phyloP scores from a whole-genome alignment of 1,140 invertebrate species.

The Propsilocerus akamusi region DNA sequence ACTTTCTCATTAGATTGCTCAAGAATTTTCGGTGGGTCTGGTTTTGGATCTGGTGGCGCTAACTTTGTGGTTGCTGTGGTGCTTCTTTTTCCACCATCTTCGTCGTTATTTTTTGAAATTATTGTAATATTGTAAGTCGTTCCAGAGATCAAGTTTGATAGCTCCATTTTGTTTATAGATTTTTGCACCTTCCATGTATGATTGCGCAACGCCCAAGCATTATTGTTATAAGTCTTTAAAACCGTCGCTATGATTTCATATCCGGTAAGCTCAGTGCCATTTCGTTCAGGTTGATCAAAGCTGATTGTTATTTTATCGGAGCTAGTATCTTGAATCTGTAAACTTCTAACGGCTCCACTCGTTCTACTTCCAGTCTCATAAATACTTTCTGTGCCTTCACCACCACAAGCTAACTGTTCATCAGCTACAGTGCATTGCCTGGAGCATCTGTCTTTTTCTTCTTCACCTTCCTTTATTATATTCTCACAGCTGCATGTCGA shows the following conservation, averaged over 20 bases:
- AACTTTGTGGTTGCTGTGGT: conserved; percentile 42
- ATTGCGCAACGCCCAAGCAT: conserved; percentile 17
- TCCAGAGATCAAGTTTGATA: conserved; percentile 46
- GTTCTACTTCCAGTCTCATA: conserved; percentile 24
- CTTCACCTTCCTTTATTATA: background rate
- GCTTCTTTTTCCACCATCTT: conserved; percentile 33
- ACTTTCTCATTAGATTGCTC: conserved; percentile 33
- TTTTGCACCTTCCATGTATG: conserved; percentile 26
- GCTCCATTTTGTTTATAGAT: conserved; percentile 25
- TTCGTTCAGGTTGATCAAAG: conserved; percentile 24
- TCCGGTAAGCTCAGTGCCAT: conserved; percentile 17
- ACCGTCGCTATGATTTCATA: conserved; percentile 23
- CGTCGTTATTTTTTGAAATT: conserved; percentile 36
- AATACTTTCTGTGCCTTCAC: conserved; percentile 19
- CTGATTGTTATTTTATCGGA: conserved; percentile 23
- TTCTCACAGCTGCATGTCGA: background rate
- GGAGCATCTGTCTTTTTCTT: background rate
- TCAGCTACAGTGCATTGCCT: background rate
- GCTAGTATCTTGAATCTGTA: conserved; percentile 22
- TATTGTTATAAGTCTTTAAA: conserved; percentile 21
- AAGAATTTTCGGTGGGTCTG: conserved; percentile 38
- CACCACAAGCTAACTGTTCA: conserved; percentile 17
- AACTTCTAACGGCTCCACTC: conserved; percentile 22
- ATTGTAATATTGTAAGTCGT: conserved; percentile 52
- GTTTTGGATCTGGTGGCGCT: conserved; percentile 43